Percentiles rank a stretch among this genome's conserved stretches.
Evolutionary conservation across 2,113 vertebrate genomes (phyloP).

Genomic region (Anas platyrhynchos): DNA sequence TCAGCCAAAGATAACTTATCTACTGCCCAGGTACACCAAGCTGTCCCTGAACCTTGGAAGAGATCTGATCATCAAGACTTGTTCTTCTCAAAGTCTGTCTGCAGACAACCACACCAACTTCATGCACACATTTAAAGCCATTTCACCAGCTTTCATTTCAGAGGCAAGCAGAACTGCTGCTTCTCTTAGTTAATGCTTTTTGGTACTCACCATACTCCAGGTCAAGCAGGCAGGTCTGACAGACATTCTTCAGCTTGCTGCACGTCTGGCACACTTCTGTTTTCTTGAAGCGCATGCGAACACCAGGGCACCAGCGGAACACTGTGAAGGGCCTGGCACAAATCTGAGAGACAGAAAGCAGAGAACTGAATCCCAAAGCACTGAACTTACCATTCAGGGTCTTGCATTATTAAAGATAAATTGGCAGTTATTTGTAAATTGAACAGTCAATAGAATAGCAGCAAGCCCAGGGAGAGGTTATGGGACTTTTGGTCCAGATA

Average conservation of each 20-base stretch:
- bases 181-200: not conserved
- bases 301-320: conserved; percentile 97
- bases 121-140: accelerated
- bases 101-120: not conserved
- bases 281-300: conserved; percentile 98
- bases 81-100: not conserved
- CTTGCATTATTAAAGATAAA: not conserved
- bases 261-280: conserved; percentile 98
- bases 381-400: not conserved
- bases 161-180: not conserved
- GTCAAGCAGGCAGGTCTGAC: conserved; percentile 96
- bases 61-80: not conserved
- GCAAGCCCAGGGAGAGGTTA: not conserved
- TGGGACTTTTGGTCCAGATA: not conserved
- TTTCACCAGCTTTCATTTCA: not conserved
- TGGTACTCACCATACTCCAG: conserved; percentile 91
- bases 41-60: not conserved
- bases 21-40: not conserved
- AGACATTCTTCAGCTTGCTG: conserved; percentile 98
- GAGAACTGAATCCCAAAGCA: not conserved
- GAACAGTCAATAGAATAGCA: not conserved
- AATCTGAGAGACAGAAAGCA: conserved; percentile 79
- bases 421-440: not conserved
- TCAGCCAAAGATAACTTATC: not conserved
- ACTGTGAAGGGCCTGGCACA: conserved; percentile 98